These are phyloP conservation scores for Meriones unguiculatus DNA, from an alignment of 2,113 vertebrate genomes.

Conservation along the genomic window DNA sequence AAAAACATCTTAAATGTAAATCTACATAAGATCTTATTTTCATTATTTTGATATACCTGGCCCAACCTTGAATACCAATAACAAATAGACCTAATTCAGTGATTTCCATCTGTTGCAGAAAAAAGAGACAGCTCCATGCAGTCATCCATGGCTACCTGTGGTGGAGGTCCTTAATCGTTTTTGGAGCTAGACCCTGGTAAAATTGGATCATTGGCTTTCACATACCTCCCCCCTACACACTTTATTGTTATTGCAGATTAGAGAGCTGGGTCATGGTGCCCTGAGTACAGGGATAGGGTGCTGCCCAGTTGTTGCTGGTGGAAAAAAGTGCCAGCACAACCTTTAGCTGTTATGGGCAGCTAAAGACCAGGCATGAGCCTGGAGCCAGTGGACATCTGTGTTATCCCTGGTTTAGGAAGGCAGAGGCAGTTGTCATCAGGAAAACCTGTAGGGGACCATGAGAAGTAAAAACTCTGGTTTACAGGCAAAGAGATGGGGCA, in stretches of 20 bases:
- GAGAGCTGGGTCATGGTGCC: background rate
- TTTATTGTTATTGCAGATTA: constrained; percentile 59
- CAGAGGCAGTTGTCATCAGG: background rate
- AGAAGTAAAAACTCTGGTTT: background rate
- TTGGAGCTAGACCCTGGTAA: too few species aligned
- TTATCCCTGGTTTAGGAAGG: background rate
- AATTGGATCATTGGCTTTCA: background rate
- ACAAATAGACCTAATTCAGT: background rate
- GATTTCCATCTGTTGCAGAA: background rate
- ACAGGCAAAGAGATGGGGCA: background rate
- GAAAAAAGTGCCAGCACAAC: background rate
- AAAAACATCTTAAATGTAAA: background rate
- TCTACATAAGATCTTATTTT: background rate
- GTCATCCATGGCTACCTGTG: too few species aligned
- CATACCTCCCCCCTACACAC: background rate
- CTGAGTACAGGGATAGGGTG: background rate
- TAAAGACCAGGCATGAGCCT: background rate
- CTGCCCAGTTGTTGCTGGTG: constrained; percentile 28
- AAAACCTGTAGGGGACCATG: background rate
- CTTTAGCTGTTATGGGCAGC: background rate
- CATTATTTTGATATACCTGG: background rate
- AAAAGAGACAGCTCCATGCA: background rate
- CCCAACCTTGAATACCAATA: background rate
- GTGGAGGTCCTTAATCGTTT: background rate
- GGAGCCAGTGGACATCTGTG: background rate